Percentiles rank a stretch among this genome's conserved stretches.
Conservation (phyloP, 37 sponge, comb jelly and placozoan genomes). For the Hexactinellida sp. region DNA sequence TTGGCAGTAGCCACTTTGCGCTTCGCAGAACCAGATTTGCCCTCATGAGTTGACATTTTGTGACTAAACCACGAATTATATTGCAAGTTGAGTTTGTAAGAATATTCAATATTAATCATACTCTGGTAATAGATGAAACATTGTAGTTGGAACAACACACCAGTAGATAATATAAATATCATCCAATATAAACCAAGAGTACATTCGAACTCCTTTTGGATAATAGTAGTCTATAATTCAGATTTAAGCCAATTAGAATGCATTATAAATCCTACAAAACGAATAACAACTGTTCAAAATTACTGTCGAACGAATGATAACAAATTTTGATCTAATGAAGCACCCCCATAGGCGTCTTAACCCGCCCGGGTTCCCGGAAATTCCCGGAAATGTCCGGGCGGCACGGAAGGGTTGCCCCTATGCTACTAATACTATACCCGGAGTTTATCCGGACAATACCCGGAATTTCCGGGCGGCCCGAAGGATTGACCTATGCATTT, state of each 20-base stretch:
- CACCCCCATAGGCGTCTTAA: too few species aligned
- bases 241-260: not conserved
- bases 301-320: not conserved
- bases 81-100: not conserved
- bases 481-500: too few species aligned
- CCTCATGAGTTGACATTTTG: not conserved
- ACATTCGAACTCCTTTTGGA: not conserved
- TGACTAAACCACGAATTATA: not conserved
- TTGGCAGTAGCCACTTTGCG: constrained; percentile 1
- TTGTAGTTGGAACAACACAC: constrained; percentile 3
- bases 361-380: too few species aligned
- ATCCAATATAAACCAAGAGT: not conserved
- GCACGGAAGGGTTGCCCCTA: too few species aligned
- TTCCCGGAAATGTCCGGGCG: too few species aligned
- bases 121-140: not conserved
- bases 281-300: not conserved
- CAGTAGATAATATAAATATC: not conserved
- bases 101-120: not conserved
- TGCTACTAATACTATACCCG: too few species aligned
- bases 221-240: constrained; percentile 12
- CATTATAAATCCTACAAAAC: not conserved
- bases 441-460: too few species aligned
- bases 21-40: not conserved
- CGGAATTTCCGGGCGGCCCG: too few species aligned
- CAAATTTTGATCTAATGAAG: constrained; percentile 4